phyloP scores from a whole-genome alignment of 92 coral and sea anemone species.

The Galaxea fascicularis region DNA sequence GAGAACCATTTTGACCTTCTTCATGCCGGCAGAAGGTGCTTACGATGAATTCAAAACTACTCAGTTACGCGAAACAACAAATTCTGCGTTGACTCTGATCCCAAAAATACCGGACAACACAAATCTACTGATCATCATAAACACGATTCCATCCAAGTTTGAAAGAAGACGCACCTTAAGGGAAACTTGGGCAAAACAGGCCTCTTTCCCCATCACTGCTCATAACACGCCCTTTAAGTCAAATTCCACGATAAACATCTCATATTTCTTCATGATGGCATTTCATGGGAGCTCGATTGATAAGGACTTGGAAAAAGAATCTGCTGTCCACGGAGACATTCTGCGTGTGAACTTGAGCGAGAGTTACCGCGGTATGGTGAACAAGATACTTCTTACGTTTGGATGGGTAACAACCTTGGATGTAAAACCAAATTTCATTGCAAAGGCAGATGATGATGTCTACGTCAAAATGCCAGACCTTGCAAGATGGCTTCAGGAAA shows the following conservation, averaged over 20 bases:
- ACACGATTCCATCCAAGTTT: neutral
- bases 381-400: neutral
- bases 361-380: neutral
- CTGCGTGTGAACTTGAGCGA: neutral
- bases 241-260: neutral
- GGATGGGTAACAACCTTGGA: neutral
- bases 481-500: neutral
- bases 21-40: no score
- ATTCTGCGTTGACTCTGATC: neutral
- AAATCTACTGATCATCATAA: neutral
- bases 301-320: neutral
- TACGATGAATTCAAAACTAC: no score
- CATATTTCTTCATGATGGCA: neutral
- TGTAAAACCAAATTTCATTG: neutral
- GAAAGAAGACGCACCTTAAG: no score
- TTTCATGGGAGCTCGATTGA: neutral
- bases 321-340: neutral
- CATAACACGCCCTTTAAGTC: neutral
- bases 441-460: conserved; percentile 12
- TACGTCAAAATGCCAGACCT: conserved; percentile 5
- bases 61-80: no score
- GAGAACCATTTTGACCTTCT: no score
- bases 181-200: no score
- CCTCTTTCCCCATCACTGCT: neutral
- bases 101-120: neutral